Percentiles rank a stretch among this genome's conserved stretches.
phyloP scores from a whole-genome alignment of 2,113 vertebrate genomes.

The Hemiscyllium ocellatum region DNA sequence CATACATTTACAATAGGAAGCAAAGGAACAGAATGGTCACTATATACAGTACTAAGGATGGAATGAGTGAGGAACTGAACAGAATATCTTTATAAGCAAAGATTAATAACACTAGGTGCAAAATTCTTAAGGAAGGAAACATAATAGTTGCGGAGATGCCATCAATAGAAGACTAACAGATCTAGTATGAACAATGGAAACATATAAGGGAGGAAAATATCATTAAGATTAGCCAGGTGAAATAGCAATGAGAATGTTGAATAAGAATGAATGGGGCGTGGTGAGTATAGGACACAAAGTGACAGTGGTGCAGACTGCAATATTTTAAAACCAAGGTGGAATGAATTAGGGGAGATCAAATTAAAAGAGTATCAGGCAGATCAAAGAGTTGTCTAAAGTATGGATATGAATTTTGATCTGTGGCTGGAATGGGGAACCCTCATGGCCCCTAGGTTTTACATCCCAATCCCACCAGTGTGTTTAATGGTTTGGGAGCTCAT shows the following conservation, averaged over 20 bases:
- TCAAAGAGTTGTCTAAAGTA: not conserved
- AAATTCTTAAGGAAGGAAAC: not conserved
- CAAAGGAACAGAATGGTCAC: not conserved
- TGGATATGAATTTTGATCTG: not conserved
- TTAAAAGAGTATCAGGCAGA: not conserved
- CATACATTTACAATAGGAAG: not conserved
- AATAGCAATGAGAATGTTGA: not conserved
- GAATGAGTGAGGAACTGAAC: not conserved
- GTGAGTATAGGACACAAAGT: not conserved
- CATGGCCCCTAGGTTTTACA: too few species aligned
- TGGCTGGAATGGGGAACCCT: not conserved
- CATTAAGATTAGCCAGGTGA: not conserved
- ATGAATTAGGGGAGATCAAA: not conserved
- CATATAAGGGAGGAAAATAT: not conserved
- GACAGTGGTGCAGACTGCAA: not conserved
- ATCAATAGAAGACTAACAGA: too few species aligned
- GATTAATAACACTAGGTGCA: not conserved
- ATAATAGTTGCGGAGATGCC: not conserved
- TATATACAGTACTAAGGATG: not conserved
- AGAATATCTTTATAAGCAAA: not conserved
- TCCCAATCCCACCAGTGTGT: too few species aligned
- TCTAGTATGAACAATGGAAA: too few species aligned
- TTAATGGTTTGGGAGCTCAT: too few species aligned
- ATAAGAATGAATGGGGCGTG: not conserved
- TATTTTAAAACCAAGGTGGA: not conserved